Evolutionary conservation across 2,888 invertebrate species (phyloP).

Genomic region (Piscicola geometra): DNA sequence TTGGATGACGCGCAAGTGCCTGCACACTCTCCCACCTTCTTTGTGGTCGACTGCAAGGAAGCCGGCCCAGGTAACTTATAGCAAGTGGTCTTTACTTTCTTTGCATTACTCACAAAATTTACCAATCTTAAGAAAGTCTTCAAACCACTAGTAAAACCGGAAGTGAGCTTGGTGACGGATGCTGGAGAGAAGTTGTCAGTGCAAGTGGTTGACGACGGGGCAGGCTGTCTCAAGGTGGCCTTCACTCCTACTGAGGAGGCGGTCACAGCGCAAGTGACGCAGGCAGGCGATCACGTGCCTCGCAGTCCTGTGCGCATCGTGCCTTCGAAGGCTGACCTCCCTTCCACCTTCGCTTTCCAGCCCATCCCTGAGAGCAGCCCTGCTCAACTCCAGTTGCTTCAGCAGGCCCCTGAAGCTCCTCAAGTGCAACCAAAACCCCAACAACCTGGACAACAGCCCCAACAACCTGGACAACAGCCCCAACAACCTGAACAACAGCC

Average conservation of each 20-base stretch:
- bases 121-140: too few species aligned
- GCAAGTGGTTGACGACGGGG: constrained; percentile 22
- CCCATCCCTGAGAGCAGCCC: not conserved
- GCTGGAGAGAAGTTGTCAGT: constrained; percentile 1
- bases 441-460: not conserved
- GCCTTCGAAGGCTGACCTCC: constrained; percentile 41
- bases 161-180: constrained; percentile 28
- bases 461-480: constrained; percentile 1
- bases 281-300: constrained; percentile 30
- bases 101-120: not conserved
- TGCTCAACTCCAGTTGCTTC: not conserved
- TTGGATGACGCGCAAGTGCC: constrained; percentile 65
- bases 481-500: not conserved
- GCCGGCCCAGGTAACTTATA: constrained; percentile 63
- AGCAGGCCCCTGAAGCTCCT: not conserved
- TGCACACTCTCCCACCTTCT: constrained; percentile 69
- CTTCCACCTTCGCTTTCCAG: constrained; percentile 9
- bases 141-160: constrained; percentile 26
- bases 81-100: too few species aligned
- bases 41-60: constrained; percentile 75
- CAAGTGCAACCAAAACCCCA: not conserved
- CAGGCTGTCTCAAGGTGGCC: constrained; percentile 19
- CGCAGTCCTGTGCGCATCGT: constrained; percentile 46
- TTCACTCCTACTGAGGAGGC: constrained; percentile 25
- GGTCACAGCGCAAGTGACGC: constrained; percentile 59